A percentile compares a stretch with the other conserved stretches of the same genome.
Conservation (phyloP, 2,888 invertebrate species). For the Lottia gigantea region DNA sequence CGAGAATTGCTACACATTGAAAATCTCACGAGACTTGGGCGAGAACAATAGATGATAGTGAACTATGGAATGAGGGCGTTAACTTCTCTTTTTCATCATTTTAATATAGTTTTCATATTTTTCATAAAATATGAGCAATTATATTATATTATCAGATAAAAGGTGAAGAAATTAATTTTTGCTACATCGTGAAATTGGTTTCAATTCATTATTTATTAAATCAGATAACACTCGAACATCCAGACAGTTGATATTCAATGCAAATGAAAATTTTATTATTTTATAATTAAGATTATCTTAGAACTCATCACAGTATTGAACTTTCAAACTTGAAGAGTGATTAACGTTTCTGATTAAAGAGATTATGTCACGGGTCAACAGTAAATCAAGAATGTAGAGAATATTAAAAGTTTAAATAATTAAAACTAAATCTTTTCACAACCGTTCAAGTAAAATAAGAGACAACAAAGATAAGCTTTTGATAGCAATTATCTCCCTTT, state of each 20-base stretch:
- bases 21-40: background rate
- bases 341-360: too few relatives aligned
- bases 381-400: too few relatives aligned
- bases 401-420: too few relatives aligned
- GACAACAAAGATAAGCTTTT: too few relatives aligned
- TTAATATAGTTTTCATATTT: background rate
- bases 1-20: slow-evolving; percentile 1
- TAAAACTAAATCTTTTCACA: too few relatives aligned
- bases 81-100: slow-evolving; percentile 15
- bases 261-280: too few relatives aligned
- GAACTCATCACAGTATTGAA: too few relatives aligned
- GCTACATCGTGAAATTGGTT: background rate
- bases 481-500: too few relatives aligned
- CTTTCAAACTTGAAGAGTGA: too few relatives aligned
- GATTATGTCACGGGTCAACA: too few relatives aligned
- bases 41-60: background rate
- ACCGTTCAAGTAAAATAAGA: too few relatives aligned
- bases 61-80: slow-evolving; percentile 8
- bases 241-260: background rate
- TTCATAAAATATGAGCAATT: slow-evolving; percentile 11
- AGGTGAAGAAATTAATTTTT: slow-evolving; percentile 9
- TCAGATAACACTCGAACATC: background rate
- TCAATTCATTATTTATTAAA: background rate
- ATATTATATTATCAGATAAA: background rate
- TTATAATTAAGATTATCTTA: too few relatives aligned